Conservation (phyloP, 2,113 vertebrate species). For the Chunga burmeisteri region DNA sequence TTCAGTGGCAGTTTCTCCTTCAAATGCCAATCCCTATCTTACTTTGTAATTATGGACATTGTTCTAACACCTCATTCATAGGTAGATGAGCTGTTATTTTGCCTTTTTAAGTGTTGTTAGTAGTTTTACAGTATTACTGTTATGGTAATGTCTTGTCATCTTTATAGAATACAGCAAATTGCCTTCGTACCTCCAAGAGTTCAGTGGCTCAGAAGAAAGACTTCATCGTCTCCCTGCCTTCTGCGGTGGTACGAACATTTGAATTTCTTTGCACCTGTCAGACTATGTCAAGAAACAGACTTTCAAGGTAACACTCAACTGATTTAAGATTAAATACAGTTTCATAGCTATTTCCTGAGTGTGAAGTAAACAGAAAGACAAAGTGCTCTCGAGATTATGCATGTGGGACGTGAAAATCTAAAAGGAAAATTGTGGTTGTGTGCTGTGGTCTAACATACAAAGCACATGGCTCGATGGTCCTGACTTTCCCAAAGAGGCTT, state of each 20-base stretch:
- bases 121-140: neutral
- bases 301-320: neutral
- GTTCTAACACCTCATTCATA: neutral
- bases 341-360: neutral
- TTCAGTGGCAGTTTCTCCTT: neutral
- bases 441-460: neutral
- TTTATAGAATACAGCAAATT: neutral
- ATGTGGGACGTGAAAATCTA: neutral
- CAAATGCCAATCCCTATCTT: neutral
- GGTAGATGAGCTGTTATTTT: neutral
- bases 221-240: neutral
- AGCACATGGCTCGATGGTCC: neutral
- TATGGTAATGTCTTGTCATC: neutral
- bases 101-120: neutral
- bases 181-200: neutral
- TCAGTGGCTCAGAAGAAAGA: neutral
- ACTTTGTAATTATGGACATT: neutral
- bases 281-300: neutral
- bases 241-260: neutral
- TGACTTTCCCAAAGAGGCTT: neutral
- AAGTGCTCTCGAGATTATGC: neutral
- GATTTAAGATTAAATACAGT: neutral
- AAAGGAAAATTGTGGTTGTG: neutral
- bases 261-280: neutral
- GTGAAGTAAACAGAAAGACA: neutral